Percentiles rank a stretch among this genome's conserved stretches.
phyloP scores from a whole-genome alignment of 92 coral and sea anemone genomes.

The Epizoanthus stellaris region DNA sequence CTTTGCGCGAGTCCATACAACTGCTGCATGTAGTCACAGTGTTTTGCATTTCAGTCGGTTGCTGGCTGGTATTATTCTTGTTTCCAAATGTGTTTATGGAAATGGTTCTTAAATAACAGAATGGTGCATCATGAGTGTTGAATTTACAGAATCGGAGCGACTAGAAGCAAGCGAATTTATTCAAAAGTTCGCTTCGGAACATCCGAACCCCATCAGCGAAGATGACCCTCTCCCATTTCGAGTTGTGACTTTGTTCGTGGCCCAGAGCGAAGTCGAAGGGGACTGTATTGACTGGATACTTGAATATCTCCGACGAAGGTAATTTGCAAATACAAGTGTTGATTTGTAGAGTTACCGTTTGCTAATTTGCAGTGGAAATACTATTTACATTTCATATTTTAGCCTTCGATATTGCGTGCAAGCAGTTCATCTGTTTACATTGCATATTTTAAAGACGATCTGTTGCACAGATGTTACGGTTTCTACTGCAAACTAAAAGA shows the following conservation, averaged over 20 bases:
- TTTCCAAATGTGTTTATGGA: slow-evolving; percentile 14
- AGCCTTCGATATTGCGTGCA: slow-evolving; percentile 18
- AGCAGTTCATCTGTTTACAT: slow-evolving; percentile 28
- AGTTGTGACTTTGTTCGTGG: slow-evolving; percentile 61
- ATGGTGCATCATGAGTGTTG: slow-evolving; percentile 80
- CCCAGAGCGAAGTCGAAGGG: slow-evolving; percentile 78
- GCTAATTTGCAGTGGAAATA: background rate
- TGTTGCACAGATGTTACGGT: slow-evolving; percentile 20
- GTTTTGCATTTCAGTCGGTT: background rate
- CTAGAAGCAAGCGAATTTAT: slow-evolving; percentile 71
- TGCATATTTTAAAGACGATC: background rate
- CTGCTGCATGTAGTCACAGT: too few species aligned
- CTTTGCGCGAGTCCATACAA: too few species aligned
- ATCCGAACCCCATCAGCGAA: slow-evolving; percentile 58
- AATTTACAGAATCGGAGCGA: slow-evolving; percentile 78
- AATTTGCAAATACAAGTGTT: background rate
- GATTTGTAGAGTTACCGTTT: background rate
- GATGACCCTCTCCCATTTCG: slow-evolving; percentile 77
- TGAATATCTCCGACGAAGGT: slow-evolving; percentile 84
- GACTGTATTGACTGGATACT: slow-evolving; percentile 80
- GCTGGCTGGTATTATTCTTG: background rate
- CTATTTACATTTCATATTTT: background rate
- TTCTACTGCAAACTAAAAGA: background rate
- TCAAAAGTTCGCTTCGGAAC: slow-evolving; percentile 63
- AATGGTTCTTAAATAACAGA: background rate